phyloP scores from a whole-genome alignment of 2,113 vertebrate species.

The Brachionichthys hirsutus region DNA sequence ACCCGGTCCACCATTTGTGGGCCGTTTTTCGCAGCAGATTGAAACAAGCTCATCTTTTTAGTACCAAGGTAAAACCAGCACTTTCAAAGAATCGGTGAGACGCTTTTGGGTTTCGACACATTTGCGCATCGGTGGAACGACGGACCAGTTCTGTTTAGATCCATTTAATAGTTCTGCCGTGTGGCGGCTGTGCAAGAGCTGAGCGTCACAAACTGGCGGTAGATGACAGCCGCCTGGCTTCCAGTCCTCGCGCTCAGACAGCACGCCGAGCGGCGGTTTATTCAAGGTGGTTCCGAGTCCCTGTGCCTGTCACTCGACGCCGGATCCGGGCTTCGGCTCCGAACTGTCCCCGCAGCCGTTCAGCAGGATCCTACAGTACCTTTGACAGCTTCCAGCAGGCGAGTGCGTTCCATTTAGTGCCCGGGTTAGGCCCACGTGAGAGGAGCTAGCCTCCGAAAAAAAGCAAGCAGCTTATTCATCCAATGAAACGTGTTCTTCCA shows the following conservation, averaged over 20 bases:
- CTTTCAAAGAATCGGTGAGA: conserved; percentile 8
- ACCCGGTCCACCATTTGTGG: neutral
- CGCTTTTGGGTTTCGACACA: conserved; percentile 54
- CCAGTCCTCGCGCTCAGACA: conserved; percentile 39
- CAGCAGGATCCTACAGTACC: conserved; percentile 43
- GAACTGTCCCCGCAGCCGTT: conserved; percentile 43
- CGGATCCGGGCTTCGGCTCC: conserved; percentile 40
- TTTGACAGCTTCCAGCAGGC: conserved; percentile 65
- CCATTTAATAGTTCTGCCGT: conserved; percentile 49
- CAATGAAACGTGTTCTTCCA: conserved; percentile 33
- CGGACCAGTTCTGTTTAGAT: conserved; percentile 29
- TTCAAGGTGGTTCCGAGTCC: conserved; percentile 42
- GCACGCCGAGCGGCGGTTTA: conserved; percentile 44
- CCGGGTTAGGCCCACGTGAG: conserved; percentile 41
- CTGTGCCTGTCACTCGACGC: conserved; percentile 36
- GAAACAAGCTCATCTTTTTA: conserved; percentile 29
- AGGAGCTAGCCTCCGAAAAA: conserved; percentile 55
- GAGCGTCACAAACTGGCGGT: conserved; percentile 32
- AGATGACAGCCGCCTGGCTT: conserved; percentile 32
- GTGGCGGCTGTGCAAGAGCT: conserved; percentile 49
- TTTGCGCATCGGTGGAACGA: conserved; percentile 26
- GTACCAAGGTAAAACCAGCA: conserved; percentile 26
- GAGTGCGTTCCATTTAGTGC: conserved; percentile 60
- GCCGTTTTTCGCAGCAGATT: conserved; percentile 19
- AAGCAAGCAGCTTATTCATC: conserved; percentile 58